Evolutionary conservation across 2,888 invertebrate species (phyloP).

Genomic region (Troglohyphantes excavatus): DNA sequence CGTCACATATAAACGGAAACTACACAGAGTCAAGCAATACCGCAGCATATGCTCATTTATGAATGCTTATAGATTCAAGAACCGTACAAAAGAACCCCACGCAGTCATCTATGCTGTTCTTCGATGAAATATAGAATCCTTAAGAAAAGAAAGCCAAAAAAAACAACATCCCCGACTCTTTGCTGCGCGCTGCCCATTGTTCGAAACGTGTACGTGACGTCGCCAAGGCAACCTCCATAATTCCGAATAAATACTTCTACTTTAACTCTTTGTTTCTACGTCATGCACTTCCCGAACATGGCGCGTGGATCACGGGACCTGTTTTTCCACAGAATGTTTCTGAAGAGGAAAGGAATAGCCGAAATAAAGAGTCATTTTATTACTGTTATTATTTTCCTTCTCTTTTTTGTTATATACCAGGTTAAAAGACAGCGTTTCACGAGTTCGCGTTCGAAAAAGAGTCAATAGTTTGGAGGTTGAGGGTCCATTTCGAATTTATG

Average conservation of each 20-base stretch:
- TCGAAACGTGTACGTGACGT: slow-evolving; percentile 50
- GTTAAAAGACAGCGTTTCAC: neutral
- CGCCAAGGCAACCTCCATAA: slow-evolving; percentile 26
- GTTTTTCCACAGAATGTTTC: slow-evolving; percentile 5
- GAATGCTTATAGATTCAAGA: neutral
- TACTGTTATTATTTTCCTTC: neutral
- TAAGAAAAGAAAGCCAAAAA: slow-evolving; percentile 20
- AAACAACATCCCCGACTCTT: slow-evolving; percentile 6
- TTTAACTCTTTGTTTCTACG: slow-evolving; percentile 17
- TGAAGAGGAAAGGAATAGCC: slow-evolving; percentile 1
- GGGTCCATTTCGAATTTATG: slow-evolving; percentile 47
- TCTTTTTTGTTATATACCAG: neutral
- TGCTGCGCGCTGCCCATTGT: slow-evolving; percentile 45
- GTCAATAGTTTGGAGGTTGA: slow-evolving; percentile 4
- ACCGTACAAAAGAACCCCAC: neutral
- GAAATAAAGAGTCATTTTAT: slow-evolving; percentile 3
- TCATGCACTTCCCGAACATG: neutral
- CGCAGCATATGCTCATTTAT: neutral
- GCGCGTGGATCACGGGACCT: neutral
- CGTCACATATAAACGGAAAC: too few relatives aligned
- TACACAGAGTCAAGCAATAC: neutral
- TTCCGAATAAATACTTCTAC: slow-evolving; percentile 46
- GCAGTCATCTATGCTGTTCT: neutral
- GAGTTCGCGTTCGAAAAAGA: neutral
- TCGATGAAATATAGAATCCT: neutral